Evolutionary conservation across 2,888 invertebrate genomes (phyloP).

Genomic region (Spialia ferax): DNA sequence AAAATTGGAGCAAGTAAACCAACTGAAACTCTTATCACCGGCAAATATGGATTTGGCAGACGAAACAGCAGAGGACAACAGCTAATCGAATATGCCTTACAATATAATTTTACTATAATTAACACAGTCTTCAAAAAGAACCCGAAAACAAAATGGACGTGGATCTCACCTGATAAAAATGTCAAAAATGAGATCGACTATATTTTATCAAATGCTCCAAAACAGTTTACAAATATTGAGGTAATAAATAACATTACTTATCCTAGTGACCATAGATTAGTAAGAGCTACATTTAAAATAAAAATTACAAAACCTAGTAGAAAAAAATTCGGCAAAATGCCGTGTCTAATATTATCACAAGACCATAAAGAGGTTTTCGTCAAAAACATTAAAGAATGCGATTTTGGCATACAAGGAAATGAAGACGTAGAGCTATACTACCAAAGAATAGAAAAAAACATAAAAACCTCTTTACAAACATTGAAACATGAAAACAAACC

Average conservation of each 20-base stretch:
- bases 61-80: not conserved
- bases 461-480: slow-evolving; percentile 1
- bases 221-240: slow-evolving; percentile 1
- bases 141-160: slow-evolving; percentile 40
- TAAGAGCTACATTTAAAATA: slow-evolving; percentile 15
- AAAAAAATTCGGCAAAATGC: not conserved
- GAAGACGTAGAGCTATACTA: slow-evolving; percentile 4
- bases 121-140: slow-evolving; percentile 8
- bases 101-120: slow-evolving; percentile 6
- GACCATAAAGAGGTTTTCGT: not conserved
- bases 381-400: not conserved
- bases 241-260: not conserved
- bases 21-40: not conserved
- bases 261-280: slow-evolving; percentile 16
- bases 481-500: not conserved
- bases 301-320: not conserved
- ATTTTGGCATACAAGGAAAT: not conserved
- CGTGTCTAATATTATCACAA: not conserved
- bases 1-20: not conserved
- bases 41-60: not conserved
- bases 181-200: slow-evolving; percentile 11
- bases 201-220: not conserved
- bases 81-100: not conserved
- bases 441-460: slow-evolving; percentile 4
- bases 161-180: no score